Percentiles rank a stretch among this genome's conserved stretches.
These are phyloP conservation scores for Micropoecilia bifurca DNA, from an alignment of 2,797 vertebrate genomes.

Conservation along the genomic window DNA sequence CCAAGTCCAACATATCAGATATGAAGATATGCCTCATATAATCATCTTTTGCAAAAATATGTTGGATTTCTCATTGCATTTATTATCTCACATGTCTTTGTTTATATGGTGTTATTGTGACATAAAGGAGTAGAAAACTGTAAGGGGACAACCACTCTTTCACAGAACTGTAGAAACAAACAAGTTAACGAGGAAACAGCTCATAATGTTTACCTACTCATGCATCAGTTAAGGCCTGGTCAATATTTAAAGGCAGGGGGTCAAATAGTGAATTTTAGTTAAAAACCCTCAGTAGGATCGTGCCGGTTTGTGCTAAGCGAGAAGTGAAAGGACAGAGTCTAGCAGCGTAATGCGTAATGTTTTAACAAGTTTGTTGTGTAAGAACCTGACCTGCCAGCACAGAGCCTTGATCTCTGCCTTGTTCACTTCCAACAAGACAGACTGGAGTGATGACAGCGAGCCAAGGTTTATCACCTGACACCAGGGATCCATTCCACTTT, in stretches of 20 bases:
- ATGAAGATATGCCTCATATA: too few relatives aligned
- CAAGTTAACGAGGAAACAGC: background rate
- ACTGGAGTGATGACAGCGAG: constrained; percentile 9
- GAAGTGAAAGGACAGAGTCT: constrained; percentile 7
- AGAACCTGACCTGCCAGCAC: constrained; percentile 10
- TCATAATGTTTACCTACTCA: background rate
- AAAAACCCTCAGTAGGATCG: background rate
- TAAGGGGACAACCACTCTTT: background rate
- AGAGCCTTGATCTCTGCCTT: constrained; percentile 18
- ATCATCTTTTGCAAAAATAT: background rate
- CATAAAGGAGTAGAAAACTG: background rate
- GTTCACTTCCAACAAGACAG: constrained; percentile 12
- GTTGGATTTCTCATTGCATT: background rate
- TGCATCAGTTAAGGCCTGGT: background rate
- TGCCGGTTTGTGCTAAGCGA: background rate
- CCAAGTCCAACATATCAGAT: too few relatives aligned
- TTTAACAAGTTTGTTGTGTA: constrained; percentile 22
- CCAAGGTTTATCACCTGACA: constrained; percentile 11
- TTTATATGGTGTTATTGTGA: background rate
- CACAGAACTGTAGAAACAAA: background rate
- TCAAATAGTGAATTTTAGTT: background rate
- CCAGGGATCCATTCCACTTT: constrained; percentile 1
- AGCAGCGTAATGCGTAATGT: constrained; percentile 5
- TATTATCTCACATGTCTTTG: background rate
- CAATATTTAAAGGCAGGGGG: constrained; percentile 1